Evolutionary conservation across 30 jellyfish, hydroid and myxozoan genomes (phyloP).

Genomic region (Nemopilema nomurai): DNA sequence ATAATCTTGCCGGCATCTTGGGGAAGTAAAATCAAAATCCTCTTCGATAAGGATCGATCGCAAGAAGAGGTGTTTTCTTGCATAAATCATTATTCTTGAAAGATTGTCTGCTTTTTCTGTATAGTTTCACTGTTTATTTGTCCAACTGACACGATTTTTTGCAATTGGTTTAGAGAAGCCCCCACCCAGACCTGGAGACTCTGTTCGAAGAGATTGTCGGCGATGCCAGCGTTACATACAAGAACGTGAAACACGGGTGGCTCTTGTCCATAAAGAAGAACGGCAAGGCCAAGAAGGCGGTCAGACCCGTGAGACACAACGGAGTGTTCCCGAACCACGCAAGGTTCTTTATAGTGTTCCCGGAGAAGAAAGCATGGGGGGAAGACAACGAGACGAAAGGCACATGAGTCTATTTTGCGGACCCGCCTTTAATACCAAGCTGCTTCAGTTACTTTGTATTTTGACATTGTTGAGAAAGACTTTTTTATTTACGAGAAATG

Average conservation of each 20-base stretch:
- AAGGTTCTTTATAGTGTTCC: conserved; percentile 27
- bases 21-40: too few species aligned
- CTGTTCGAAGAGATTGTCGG: conserved; percentile 14
- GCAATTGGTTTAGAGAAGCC: neutral
- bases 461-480: too few species aligned
- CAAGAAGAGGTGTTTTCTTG: too few species aligned
- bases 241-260: conserved; percentile 50
- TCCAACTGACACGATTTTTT: neutral
- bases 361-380: neutral
- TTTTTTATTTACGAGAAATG: too few species aligned
- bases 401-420: neutral
- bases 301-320: neutral
- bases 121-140: neutral
- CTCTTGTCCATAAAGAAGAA: conserved; percentile 31
- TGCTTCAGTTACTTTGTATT: too few species aligned
- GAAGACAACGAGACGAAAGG: neutral
- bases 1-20: too few species aligned
- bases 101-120: too few species aligned
- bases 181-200: conserved; percentile 30
- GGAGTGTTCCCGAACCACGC: conserved; percentile 27
- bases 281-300: conserved; percentile 42
- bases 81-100: too few species aligned
- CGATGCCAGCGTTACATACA: conserved; percentile 4
- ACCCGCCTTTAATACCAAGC: neutral
- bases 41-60: too few species aligned